A percentile compares a stretch with the other conserved stretches of the same genome.
Evolutionary conservation across 2,888 invertebrate genomes (phyloP).

Genomic region (Dicranocentrus wangi): DNA sequence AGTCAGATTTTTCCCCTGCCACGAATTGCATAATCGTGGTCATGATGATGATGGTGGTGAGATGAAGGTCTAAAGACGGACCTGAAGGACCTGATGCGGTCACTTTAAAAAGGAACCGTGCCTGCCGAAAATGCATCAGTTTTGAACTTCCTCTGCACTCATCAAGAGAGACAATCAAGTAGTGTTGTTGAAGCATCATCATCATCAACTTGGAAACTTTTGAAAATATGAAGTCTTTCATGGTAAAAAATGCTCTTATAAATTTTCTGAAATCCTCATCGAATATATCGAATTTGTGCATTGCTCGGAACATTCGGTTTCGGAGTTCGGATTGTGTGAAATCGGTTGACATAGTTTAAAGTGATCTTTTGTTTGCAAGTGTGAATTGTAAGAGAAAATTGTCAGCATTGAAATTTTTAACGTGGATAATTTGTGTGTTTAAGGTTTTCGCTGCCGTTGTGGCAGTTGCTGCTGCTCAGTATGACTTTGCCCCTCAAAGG

Average conservation of each 20-base stretch:
- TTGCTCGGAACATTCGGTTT: too few species aligned
- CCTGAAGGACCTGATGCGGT: slow-evolving; percentile 13
- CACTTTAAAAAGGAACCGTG: slow-evolving; percentile 50
- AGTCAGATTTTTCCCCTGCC: too few species aligned
- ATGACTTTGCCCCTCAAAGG: slow-evolving; percentile 22
- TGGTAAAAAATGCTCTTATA: slow-evolving; percentile 25
- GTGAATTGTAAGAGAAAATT: too few species aligned
- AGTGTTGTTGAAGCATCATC: neutral
- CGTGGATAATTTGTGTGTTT: neutral
- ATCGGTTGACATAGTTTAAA: too few species aligned
- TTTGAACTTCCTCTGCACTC: slow-evolving; percentile 30
- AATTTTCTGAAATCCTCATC: too few species aligned
- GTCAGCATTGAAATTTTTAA: too few species aligned
- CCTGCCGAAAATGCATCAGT: slow-evolving; percentile 45
- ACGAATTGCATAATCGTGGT: slow-evolving; percentile 51
- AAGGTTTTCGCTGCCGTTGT: slow-evolving; percentile 46
- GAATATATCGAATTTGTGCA: too few species aligned
- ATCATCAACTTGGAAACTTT: slow-evolving; percentile 6
- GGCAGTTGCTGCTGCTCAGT: slow-evolving; percentile 45
- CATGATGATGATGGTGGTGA: slow-evolving; percentile 44
- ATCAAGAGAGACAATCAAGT: neutral
- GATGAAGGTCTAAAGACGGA: slow-evolving; percentile 35
- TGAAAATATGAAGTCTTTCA: slow-evolving; percentile 30
- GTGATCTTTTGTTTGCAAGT: neutral
- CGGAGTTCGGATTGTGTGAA: neutral